Evolutionary conservation across 1,140 invertebrate genomes (phyloP).

Genomic region (Drosophila ironensis): DNA sequence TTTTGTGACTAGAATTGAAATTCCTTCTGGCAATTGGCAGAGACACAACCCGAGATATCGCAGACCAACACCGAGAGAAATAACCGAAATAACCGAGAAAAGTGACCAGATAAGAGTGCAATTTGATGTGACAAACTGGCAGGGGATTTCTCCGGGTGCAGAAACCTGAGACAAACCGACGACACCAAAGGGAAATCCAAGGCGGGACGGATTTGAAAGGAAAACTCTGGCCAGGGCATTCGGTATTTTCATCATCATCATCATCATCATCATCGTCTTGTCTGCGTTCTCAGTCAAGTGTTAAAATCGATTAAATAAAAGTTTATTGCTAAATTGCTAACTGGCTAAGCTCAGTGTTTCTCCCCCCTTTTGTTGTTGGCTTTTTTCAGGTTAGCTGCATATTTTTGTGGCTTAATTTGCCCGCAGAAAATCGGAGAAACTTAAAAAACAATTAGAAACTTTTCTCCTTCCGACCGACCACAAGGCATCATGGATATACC

Average conservation of each 20-base stretch:
- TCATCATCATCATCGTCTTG: slow-evolving; percentile 25
- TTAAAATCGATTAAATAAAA: slow-evolving; percentile 80
- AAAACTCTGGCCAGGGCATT: background rate
- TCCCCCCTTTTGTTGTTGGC: slow-evolving; percentile 21
- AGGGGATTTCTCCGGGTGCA: background rate
- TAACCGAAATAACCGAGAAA: too few relatives aligned
- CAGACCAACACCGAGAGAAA: background rate
- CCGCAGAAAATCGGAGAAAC: slow-evolving; percentile 20
- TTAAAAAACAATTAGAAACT: slow-evolving; percentile 42
- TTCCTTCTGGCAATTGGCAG: slow-evolving; percentile 25
- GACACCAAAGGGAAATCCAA: background rate
- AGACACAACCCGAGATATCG: background rate
- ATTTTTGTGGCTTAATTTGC: slow-evolving; percentile 36
- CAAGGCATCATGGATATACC: too few relatives aligned
- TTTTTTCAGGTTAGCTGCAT: slow-evolving; percentile 35
- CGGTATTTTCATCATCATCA: slow-evolving; percentile 33
- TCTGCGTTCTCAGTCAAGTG: slow-evolving; percentile 63
- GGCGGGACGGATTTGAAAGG: too few relatives aligned
- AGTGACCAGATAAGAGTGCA: too few relatives aligned
- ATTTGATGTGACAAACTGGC: too few relatives aligned
- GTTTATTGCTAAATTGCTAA: slow-evolving; percentile 78
- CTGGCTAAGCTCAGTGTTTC: slow-evolving; percentile 46
- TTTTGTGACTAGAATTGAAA: slow-evolving; percentile 60
- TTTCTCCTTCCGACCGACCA: slow-evolving; percentile 4
- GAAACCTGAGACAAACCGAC: slow-evolving; percentile 18